Conservation (phyloP, 2,888 invertebrate genomes). For the Apeira syringaria region DNA sequence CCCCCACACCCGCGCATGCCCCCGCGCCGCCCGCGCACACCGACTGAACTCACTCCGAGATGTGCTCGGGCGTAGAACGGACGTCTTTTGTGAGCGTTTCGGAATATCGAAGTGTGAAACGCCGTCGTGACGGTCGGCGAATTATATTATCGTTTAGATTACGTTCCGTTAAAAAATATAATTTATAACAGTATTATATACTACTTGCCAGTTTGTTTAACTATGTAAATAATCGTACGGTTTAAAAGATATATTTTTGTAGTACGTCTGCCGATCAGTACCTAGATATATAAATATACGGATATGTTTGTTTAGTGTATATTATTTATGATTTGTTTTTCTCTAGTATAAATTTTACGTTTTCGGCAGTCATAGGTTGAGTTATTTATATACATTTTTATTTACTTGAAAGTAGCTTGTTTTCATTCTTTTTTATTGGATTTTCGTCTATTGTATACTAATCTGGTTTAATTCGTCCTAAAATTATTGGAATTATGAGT, state of each 20-base stretch:
- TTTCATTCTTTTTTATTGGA: slow-evolving; percentile 28
- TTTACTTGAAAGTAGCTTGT: slow-evolving; percentile 37
- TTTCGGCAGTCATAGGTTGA: slow-evolving; percentile 47
- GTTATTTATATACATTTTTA: slow-evolving; percentile 46
- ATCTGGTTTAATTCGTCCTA: slow-evolving; percentile 52
- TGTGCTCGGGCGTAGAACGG: neutral
- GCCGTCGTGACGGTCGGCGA: neutral
- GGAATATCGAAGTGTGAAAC: neutral
- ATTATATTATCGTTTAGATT: slow-evolving; percentile 15
- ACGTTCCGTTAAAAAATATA: slow-evolving; percentile 45
- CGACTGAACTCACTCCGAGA: neutral
- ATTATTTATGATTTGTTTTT: slow-evolving; percentile 8
- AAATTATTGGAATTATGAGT: slow-evolving; percentile 35
- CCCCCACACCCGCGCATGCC: neutral
- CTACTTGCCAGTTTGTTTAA: slow-evolving; percentile 74
- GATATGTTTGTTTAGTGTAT: slow-evolving; percentile 31
- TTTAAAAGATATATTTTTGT: slow-evolving; percentile 39
- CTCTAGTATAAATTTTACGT: slow-evolving; percentile 17
- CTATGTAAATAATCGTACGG: slow-evolving; percentile 60
- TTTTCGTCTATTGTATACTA: slow-evolving; percentile 39
- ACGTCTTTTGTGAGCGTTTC: neutral
- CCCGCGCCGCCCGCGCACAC: slow-evolving; percentile 1
- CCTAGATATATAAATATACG: slow-evolving; percentile 14
- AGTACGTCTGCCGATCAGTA: slow-evolving; percentile 33
- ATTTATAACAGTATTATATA: slow-evolving; percentile 78